Base-by-base conservation (phyloP, 2,888 invertebrate genomes). In the Lithosia quadra region DNA sequence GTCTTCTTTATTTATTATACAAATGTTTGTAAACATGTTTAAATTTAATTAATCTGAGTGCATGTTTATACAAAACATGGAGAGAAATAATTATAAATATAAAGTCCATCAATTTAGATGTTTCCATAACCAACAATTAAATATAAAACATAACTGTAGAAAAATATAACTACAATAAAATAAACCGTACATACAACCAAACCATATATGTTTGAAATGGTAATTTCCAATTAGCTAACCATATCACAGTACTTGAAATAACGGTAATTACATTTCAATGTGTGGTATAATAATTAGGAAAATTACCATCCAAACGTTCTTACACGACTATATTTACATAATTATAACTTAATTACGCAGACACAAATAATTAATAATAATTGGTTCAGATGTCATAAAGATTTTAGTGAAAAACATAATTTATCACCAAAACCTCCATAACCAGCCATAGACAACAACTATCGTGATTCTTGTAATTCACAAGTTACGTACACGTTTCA, bases 361-460 rank as follows among this genome's bases (percentile, higher is more conserved):
- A 22, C 18, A 0, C 24, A 10, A 36, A 61, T 65, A 39, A 43
- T 22, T 49, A 49, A 65, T n/a, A 49, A 65, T 10, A 4, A 36
- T 18, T 9, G 22, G 15, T 36, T 59, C 13, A n/a, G 21, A 36
- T 13, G n/a, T 43, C 21, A 57, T 56, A 22, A 58, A 59, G 43
- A 59, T n/a, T 49, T 65, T 60, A 10, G 56, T 57, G 33, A 34
- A 39, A 2, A 49, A 43, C 8, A 33, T n/a, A 55, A n/a, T 39
- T 56, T 15, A n/a, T 56, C 22, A 67, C 61, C 22, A 43, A 62
- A 55, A 57, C 33, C 61, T 67, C 21, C 67, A 62, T 21, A 22
- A 18, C 28, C 49, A n/a, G 3, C 22, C 24, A 59, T 49, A 53
- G 34, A 13, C 55, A 63, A 21, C 13, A 22, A 55, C 15, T 55